phyloP scores from a whole-genome alignment of 2,113 vertebrate genomes.

The Pelecanus crispus region DNA sequence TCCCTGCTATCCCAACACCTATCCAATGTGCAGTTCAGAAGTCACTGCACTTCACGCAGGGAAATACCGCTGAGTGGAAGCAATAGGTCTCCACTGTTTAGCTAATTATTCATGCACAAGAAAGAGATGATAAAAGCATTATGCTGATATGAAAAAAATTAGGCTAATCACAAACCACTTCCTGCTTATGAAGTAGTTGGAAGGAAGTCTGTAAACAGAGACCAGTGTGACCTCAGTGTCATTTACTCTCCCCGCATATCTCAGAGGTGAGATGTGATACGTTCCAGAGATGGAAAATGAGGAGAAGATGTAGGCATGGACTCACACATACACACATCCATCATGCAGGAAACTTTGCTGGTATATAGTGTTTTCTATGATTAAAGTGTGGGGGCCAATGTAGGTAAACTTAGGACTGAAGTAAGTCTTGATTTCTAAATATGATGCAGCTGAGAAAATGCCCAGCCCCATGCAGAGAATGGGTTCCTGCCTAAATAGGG shows the following conservation, averaged over 20 bases:
- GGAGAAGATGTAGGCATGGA: not conserved
- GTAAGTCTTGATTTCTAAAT: not conserved
- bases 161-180: not conserved
- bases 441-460: not conserved
- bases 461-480: fast-evolving
- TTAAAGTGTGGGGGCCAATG: not conserved
- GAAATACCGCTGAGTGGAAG: not conserved
- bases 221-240: not conserved
- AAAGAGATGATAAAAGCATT: not conserved
- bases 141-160: not conserved
- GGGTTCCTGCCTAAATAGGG: not conserved
- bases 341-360: not conserved
- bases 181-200: not conserved
- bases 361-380: not conserved
- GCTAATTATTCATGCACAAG: not conserved
- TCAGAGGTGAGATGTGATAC: not conserved
- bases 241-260: not conserved
- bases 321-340: not conserved
- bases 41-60: not conserved
- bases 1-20: not conserved
- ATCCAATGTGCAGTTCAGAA: not conserved
- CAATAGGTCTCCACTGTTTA: not conserved
- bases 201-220: slow-evolving; percentile 15
- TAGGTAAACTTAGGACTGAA: not conserved
- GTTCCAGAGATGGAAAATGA: slow-evolving; percentile 5